These are phyloP conservation scores for Mythimna lalbum DNA, from an alignment of 2,888 invertebrate species.

Conservation along the genomic window DNA sequence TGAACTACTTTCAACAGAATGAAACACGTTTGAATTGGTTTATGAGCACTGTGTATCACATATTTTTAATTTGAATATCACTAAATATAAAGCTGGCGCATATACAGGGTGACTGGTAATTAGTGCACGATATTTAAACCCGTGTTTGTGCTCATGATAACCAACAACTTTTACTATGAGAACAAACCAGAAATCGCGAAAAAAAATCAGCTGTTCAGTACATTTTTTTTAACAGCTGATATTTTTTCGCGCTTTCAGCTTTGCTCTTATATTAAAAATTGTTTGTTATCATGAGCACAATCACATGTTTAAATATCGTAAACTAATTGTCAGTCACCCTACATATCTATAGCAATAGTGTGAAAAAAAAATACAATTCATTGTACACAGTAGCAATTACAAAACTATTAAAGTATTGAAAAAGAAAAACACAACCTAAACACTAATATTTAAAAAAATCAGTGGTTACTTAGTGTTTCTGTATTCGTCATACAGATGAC, in stretches of 20 bases:
- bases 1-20: conserved; percentile 25
- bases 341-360: not conserved
- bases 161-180: too few species aligned
- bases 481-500: conserved; percentile 9
- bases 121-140: too few species aligned
- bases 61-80: not conserved
- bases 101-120: too few species aligned
- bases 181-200: too few species aligned
- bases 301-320: too few species aligned
- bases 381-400: not conserved
- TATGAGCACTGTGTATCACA: conserved; percentile 41
- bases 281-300: too few species aligned
- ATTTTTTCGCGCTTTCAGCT: too few species aligned
- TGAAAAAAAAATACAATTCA: not conserved
- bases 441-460: not conserved
- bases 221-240: too few species aligned
- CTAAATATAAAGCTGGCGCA: not conserved
- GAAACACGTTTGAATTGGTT: conserved; percentile 55
- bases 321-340: too few species aligned
- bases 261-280: too few species aligned
- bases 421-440: not conserved
- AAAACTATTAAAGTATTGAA: not conserved
- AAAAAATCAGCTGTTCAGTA: too few species aligned
- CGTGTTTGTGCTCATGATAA: too few species aligned
- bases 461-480: not conserved